Percentiles rank a stretch among this genome's conserved stretches.
Evolutionary conservation across 1,140 invertebrate genomes (phyloP).

Genomic region (Drosophila pseudoananassae): DNA sequence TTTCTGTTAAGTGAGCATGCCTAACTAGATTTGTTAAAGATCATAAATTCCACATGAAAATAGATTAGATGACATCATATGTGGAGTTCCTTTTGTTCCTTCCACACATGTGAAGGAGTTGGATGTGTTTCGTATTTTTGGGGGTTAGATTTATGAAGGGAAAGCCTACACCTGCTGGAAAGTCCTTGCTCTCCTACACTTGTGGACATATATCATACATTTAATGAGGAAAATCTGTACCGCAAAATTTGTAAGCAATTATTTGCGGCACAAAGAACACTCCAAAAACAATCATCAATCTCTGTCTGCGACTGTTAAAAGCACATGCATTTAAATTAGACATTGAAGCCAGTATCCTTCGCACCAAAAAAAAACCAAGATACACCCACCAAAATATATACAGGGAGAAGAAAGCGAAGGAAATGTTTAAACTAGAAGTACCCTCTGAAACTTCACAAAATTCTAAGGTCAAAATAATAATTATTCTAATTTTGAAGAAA

Average conservation of each 20-base stretch:
- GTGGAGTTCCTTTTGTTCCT: slow-evolving; percentile 29
- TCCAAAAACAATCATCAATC: slow-evolving; percentile 75
- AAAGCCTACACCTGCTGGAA: slow-evolving; percentile 63
- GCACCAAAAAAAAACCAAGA: slow-evolving; percentile 5
- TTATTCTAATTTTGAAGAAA: too few species aligned
- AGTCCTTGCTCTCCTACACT: slow-evolving; percentile 2
- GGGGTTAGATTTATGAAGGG: slow-evolving; percentile 58
- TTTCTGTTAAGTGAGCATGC: slow-evolving; percentile 79
- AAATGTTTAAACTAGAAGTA: background rate
- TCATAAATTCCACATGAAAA: slow-evolving; percentile 75
- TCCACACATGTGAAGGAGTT: slow-evolving; percentile 65
- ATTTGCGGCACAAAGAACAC: slow-evolving; percentile 39
- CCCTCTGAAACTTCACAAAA: background rate
- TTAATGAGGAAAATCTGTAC: slow-evolving; percentile 64
- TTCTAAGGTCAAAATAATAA: background rate
- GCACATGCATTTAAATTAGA: slow-evolving; percentile 84
- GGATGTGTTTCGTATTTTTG: background rate
- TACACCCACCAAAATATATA: slow-evolving; percentile 6
- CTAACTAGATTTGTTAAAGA: slow-evolving; percentile 80
- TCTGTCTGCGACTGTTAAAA: slow-evolving; percentile 80
- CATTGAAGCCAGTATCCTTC: slow-evolving; percentile 69
- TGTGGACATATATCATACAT: slow-evolving; percentile 14
- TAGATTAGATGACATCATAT: slow-evolving; percentile 71
- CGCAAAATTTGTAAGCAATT: slow-evolving; percentile 68
- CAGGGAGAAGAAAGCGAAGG: background rate